These are phyloP conservation scores for Isotomurus palustris DNA, from an alignment of 2,888 invertebrate species.

Conservation along the genomic window DNA sequence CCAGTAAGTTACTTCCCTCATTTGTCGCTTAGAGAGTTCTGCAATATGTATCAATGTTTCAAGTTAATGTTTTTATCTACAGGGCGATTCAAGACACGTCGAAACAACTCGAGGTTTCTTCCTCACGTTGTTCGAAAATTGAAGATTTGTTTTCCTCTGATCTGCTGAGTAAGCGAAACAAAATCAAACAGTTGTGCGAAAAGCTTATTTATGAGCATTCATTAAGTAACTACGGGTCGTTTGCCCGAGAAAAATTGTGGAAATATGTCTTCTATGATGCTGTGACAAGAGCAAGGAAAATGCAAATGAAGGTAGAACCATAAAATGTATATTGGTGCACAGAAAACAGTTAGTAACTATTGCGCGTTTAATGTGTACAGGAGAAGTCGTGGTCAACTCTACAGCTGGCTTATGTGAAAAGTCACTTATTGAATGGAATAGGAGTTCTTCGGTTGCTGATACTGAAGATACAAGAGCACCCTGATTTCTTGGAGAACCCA, in stretches of 20 bases:
- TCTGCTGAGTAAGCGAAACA: constrained; percentile 23
- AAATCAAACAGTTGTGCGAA: constrained; percentile 34
- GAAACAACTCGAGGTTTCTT: constrained; percentile 30
- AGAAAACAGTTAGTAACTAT: too few species aligned
- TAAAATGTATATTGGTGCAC: too few species aligned
- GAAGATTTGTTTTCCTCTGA: constrained; percentile 39
- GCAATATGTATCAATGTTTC: too few species aligned
- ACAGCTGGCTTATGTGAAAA: constrained; percentile 29
- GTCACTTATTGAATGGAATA: constrained; percentile 37
- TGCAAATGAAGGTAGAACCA: constrained; percentile 26
- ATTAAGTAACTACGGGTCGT: constrained; percentile 28
- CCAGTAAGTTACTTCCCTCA: constrained; percentile 13
- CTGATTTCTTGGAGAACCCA: constrained; percentile 10
- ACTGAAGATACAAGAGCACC: constrained; percentile 26
- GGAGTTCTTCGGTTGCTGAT: constrained; percentile 29
- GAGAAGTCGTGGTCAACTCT: constrained; percentile 29
- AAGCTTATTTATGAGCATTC: constrained; percentile 24
- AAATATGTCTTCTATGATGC: constrained; percentile 39
- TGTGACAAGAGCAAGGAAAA: constrained; percentile 27
- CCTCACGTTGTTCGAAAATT: constrained; percentile 34
- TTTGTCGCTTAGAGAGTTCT: too few species aligned
- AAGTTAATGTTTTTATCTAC: neutral
- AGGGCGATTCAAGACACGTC: constrained; percentile 26
- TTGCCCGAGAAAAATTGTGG: constrained; percentile 42
- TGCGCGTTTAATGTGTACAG: constrained; percentile 22